Evolutionary conservation across 1,140 invertebrate genomes (phyloP).

Genomic region (Halesus radiatus): DNA sequence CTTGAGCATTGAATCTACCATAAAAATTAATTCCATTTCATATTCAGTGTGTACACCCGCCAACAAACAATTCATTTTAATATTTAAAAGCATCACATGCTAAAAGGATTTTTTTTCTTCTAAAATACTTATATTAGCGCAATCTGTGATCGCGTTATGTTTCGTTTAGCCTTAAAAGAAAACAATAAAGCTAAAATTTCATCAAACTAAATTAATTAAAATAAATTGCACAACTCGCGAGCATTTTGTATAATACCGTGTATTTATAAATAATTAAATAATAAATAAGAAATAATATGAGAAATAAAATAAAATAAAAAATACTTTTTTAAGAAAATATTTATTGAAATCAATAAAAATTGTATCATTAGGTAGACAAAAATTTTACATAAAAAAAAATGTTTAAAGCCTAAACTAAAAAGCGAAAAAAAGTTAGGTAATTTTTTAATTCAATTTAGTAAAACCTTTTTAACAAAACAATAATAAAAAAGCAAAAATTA

Average conservation of each 20-base stretch:
- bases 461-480: too few relatives aligned
- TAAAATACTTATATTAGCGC: too few relatives aligned
- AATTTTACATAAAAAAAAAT: not conserved
- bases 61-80: too few relatives aligned
- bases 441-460: not conserved
- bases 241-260: not conserved
- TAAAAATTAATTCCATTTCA: too few relatives aligned
- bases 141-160: too few relatives aligned
- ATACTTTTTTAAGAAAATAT: slow-evolving; percentile 39
- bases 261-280: not conserved
- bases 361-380: slow-evolving; percentile 16
- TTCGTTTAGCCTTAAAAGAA: too few relatives aligned
- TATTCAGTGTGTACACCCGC: too few relatives aligned
- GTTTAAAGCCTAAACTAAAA: not conserved
- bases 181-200: too few relatives aligned
- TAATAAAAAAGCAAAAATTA: too few relatives aligned
- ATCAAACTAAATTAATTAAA: not conserved
- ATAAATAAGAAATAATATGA: slow-evolving; percentile 3
- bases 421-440: not conserved
- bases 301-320: slow-evolving; percentile 20
- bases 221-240: slow-evolving; percentile 27
- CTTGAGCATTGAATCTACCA: too few relatives aligned
- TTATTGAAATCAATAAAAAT: slow-evolving; percentile 31
- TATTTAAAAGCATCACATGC: too few relatives aligned
- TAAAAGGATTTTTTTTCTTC: too few relatives aligned